Base-by-base conservation (phyloP, 1,140 invertebrate species). In the Eupeodes corollae region DNA sequence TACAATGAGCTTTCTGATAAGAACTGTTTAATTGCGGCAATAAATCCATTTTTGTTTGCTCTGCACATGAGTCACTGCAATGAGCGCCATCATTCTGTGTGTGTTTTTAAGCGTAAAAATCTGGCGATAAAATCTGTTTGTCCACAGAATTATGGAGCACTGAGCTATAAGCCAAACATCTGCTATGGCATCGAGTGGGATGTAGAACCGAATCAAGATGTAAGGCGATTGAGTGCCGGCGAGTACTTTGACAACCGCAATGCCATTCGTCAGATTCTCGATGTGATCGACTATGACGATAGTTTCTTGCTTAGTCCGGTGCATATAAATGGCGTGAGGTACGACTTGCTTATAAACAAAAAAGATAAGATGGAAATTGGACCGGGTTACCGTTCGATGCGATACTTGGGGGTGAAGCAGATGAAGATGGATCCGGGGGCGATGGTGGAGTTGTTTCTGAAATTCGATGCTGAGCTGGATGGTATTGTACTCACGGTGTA, bases 401-500 rank as follows among this genome's bases (percentile, higher is more conserved):
- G 16, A 41, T 41, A 41, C 6, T 18, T 12, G 11, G 16, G 11
- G 5, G 18, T 18, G 39, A 15, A 12, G 16, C 5, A 19, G 16
- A 12, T n/a, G 12, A 35, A 10, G 13, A 9, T n/a, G 5, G 34
- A 35, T n/a, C 14, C 3, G 14, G 34, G 14, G 5, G 14, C 14
- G 34, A 37, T 49, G 6, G 52, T 58, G 6, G 42, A 61, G 44
- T 48, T 69, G 6, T 52, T 52, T 6, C 46, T 70, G 8, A 56
- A 58, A 46, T 45, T 55, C 5, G 45, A 61, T 16, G 3, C 14
- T 1, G 38, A 47, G 0, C 33, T 46, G 6, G 33, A 57, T 3
- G 41, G 46, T n/a, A 39, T 70, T 13, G 32, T 55, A 12, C 19
- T 68, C 11, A 54, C 57, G 6, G 53, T 65, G 16, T 65, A 69